Evolutionary conservation across 2,888 invertebrate species (phyloP).

Genomic region (Amiota minor): DNA sequence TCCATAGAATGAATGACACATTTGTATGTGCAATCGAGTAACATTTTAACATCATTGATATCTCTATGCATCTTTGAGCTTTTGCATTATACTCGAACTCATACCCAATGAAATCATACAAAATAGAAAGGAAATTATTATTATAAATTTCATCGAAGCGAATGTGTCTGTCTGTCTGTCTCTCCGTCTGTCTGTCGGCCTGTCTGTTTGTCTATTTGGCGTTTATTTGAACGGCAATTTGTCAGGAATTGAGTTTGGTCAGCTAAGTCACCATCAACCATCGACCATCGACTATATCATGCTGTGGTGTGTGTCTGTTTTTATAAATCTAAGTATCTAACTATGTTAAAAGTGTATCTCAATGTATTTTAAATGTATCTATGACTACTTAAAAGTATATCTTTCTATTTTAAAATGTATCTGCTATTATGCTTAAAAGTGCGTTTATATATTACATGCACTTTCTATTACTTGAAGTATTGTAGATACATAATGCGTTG

Average conservation of each 20-base stretch:
- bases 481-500: conserved; percentile 44
- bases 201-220: conserved; percentile 44
- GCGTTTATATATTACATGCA: conserved; percentile 49
- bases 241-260: conserved; percentile 54
- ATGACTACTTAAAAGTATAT: no score
- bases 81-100: neutral
- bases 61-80: neutral
- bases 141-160: neutral
- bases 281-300: no score
- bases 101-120: neutral
- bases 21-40: neutral
- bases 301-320: neutral
- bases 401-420: conserved; percentile 35
- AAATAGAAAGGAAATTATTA: conserved; percentile 13
- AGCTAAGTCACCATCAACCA: no score
- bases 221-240: conserved; percentile 65
- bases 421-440: conserved; percentile 64
- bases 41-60: neutral
- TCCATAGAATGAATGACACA: neutral
- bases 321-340: neutral
- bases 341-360: no score
- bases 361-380: no score
- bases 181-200: no score
- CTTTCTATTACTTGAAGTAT: conserved; percentile 54
- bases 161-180: no score